Evolutionary conservation across 2,797 vertebrate genomes (phyloP), one percentile per base, ranked within the genome.

Genomic region (Microhierax caerulescens): DNA sequence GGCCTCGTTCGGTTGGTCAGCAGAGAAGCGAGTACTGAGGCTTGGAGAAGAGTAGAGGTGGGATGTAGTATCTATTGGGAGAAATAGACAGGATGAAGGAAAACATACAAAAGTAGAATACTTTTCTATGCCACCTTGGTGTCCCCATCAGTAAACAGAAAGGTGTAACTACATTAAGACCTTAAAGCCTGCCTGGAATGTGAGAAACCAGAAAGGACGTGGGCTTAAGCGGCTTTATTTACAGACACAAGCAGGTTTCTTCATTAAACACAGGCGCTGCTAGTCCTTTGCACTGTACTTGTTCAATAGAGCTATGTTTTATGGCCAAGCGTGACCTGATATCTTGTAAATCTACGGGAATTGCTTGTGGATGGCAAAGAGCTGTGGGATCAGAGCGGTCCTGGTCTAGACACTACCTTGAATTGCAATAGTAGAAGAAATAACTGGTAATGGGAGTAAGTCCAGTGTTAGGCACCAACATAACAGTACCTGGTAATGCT

Each of bases 151-250:
- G 43, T 83, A 90, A 91, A 57, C 39, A 34, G 34, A 85, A 83
- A 93, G 76, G n/a, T 85, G 18, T 59, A 43, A 59, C 45, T 30
- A 3, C 36, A 37, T 45, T 82, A 70, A 91, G 39, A 21, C 39
- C 11, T 59, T 75, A 61, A 93, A 64, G 19, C 56, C 43, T 81
- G 8, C 21, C 43, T 88, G 76, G 72, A 88, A 95, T 90, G 45
- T 75, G 27, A 72, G 41, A 87, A 73, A 68, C n/a, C 34, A 63
- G 27, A 81, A 92, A 88, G 28, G 7, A 74, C 59, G 68, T 59
- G 28, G 24, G 20, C 36, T 92, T 92, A 48, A 88, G 76, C 13
- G 78, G 60, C 48, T 88, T 67, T 83, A 4, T 78, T 88, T 80
- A 36, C 36, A 70, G 59, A 48, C 25, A 50, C 6, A 41, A 69